Conservation (phyloP, 2,888 invertebrate species). For the Caenorhabditis becei region DNA sequence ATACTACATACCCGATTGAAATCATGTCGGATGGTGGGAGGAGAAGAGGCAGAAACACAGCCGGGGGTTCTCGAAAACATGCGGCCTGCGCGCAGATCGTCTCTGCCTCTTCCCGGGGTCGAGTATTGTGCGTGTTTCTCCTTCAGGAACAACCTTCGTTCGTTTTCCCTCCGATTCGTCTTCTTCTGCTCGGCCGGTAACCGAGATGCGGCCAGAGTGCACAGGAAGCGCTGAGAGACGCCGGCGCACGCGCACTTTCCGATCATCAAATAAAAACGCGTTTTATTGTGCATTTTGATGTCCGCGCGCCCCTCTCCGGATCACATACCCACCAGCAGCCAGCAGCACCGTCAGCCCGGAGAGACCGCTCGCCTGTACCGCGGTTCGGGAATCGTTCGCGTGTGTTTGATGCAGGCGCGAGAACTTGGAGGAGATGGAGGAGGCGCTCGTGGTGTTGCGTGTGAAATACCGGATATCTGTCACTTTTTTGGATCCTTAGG, state of each 20-base stretch:
- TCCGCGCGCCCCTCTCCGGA: slow-evolving; percentile 35
- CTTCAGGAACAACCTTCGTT: not conserved
- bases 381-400: slow-evolving; percentile 1
- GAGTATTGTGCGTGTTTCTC: slow-evolving; percentile 7
- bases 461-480: slow-evolving; percentile 49
- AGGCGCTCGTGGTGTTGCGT: slow-evolving; percentile 6
- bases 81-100: slow-evolving; percentile 22
- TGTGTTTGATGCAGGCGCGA: not conserved
- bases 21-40: slow-evolving; percentile 23
- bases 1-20: slow-evolving; percentile 38
- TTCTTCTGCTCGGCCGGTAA: slow-evolving; percentile 28
- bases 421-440: too few species aligned
- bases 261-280: slow-evolving; percentile 60
- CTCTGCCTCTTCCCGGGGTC: slow-evolving; percentile 2
- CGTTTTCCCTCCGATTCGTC: slow-evolving; percentile 2
- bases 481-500: slow-evolving; percentile 37
- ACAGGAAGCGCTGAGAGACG: slow-evolving; percentile 25
- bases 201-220: slow-evolving; percentile 26
- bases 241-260: slow-evolving; percentile 42
- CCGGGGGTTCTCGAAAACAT: slow-evolving; percentile 54
- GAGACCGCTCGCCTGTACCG: not conserved
- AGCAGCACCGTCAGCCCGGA: not conserved
- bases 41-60: too few species aligned
- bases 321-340: slow-evolving; percentile 12
- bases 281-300: slow-evolving; percentile 62